Conservation (phyloP, 1,140 invertebrate species). For the Ceratina australensis region DNA sequence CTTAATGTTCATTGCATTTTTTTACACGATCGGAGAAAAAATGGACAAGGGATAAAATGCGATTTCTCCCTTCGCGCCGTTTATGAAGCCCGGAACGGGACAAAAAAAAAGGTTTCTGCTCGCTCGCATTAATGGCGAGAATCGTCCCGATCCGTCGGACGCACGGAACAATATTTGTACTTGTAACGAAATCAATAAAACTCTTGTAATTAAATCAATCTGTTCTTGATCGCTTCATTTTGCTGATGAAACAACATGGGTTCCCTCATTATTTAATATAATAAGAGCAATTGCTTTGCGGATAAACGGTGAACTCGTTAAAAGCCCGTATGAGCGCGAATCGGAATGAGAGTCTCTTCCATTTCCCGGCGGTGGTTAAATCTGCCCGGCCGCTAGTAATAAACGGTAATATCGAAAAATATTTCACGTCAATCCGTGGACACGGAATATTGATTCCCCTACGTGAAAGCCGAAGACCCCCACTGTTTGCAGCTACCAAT, state of each 20-base stretch:
- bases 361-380: slow-evolving; percentile 60
- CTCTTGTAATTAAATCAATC: too few relatives aligned
- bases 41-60: slow-evolving; percentile 46
- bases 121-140: slow-evolving; percentile 43
- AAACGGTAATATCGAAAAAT: slow-evolving; percentile 74
- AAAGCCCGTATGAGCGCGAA: slow-evolving; percentile 38
- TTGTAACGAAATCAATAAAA: too few relatives aligned
- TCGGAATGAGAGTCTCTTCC: slow-evolving; percentile 57
- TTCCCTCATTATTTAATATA: neutral
- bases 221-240: too few relatives aligned
- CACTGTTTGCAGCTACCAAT: slow-evolving; percentile 58
- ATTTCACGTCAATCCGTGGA: slow-evolving; percentile 72
- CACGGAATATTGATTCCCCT: slow-evolving; percentile 71
- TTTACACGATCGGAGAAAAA: slow-evolving; percentile 55
- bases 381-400: slow-evolving; percentile 66
- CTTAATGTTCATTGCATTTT: slow-evolving; percentile 62
- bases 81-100: slow-evolving; percentile 53
- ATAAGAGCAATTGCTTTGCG: slow-evolving; percentile 30
- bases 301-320: slow-evolving; percentile 49
- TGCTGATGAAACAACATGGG: neutral
- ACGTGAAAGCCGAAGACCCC: slow-evolving; percentile 59
- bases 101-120: slow-evolving; percentile 71
- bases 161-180: too few relatives aligned
- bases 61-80: slow-evolving; percentile 42
- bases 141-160: neutral